Evolutionary conservation across 92 coral and sea anemone species (phyloP).

Genomic region (Porites cylindrica): DNA sequence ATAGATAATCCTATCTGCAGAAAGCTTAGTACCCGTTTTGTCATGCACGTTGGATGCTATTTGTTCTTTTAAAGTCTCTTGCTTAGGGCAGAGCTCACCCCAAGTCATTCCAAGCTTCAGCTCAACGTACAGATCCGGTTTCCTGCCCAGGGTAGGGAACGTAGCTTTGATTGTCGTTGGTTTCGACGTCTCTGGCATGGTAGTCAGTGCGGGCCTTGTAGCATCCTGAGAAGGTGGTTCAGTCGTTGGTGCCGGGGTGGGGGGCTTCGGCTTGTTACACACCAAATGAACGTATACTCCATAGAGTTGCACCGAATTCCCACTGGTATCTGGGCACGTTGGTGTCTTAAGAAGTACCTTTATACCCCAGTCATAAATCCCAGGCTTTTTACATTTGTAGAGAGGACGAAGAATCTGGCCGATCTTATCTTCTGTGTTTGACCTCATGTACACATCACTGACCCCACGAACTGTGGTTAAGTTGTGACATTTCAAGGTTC

Average conservation of each 20-base stretch:
- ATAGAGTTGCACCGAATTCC: background rate
- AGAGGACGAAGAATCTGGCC: background rate
- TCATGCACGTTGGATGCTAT: constrained; percentile 80
- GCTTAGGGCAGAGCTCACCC: constrained; percentile 86
- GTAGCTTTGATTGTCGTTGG: constrained; percentile 12
- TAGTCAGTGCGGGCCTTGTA: background rate
- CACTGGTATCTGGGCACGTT: background rate
- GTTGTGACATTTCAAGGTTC: background rate
- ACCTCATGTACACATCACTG: constrained; percentile 19
- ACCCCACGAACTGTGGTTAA: background rate
- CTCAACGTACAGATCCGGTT: constrained; percentile 71
- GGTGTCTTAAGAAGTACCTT: constrained; percentile 21
- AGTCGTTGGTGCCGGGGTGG: background rate
- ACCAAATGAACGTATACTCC: constrained; percentile 5
- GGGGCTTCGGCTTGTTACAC: constrained; percentile 29
- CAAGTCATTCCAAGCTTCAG: constrained; percentile 84
- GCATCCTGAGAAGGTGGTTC: background rate
- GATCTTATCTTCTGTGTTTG: constrained; percentile 12
- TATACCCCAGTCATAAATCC: constrained; percentile 17
- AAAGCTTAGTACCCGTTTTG: constrained; percentile 67
- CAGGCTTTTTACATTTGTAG: constrained; percentile 9
- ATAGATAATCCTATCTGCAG: constrained; percentile 71
- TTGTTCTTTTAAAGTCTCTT: constrained; percentile 68
- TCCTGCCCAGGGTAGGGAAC: constrained; percentile 32
- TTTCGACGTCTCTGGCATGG: background rate